phyloP scores from a whole-genome alignment of 2,888 invertebrate species.

The Troilus luridus region DNA sequence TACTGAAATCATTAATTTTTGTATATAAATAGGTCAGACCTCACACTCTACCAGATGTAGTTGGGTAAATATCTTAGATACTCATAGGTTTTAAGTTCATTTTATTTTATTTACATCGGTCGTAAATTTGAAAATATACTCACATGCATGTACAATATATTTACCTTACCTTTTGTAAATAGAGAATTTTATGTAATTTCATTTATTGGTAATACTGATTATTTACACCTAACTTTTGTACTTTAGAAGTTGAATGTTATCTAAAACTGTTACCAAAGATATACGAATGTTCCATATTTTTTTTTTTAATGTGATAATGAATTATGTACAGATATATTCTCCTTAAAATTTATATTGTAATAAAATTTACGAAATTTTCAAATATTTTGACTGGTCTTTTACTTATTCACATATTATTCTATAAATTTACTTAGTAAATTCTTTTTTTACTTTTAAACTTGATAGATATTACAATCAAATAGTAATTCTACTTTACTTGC shows the following conservation, averaged over 20 bases:
- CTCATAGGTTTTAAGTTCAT: constrained; percentile 48
- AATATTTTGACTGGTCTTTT: neutral
- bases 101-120: neutral
- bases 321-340: constrained; percentile 53
- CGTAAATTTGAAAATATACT: neutral
- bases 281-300: constrained; percentile 60
- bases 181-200: constrained; percentile 15
- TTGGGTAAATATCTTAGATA: constrained; percentile 37
- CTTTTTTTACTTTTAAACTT: no score
- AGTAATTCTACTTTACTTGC: no score
- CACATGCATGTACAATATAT: neutral
- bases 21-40: neutral
- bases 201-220: constrained; percentile 14
- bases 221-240: constrained; percentile 42
- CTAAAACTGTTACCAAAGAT: constrained; percentile 63
- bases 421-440: no score
- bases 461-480: no score
- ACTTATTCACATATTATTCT: neutral
- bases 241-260: constrained; percentile 49
- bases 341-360: constrained; percentile 47
- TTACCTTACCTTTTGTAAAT: constrained; percentile 32
- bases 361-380: constrained; percentile 34
- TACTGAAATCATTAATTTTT: constrained; percentile 29
- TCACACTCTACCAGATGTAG: neutral
- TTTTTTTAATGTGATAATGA: constrained; percentile 59